Percentiles rank a stretch among this genome's conserved stretches.
These are phyloP conservation scores for Spilosoma lubricipeda DNA, from an alignment of 2,888 invertebrate species.

Conservation along the genomic window DNA sequence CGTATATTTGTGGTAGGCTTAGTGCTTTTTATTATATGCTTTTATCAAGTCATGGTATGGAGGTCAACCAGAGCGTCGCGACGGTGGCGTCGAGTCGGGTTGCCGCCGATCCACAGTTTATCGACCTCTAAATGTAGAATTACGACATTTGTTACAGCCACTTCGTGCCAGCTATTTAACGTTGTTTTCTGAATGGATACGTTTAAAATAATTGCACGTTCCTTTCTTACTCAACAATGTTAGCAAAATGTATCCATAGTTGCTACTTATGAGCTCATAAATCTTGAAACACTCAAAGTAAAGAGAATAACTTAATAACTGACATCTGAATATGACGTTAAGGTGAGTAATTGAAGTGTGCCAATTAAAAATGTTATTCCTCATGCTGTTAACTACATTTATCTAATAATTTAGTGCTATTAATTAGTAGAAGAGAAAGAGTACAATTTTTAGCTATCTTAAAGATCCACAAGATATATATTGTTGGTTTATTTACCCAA, in stretches of 20 bases:
- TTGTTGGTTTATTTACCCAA: too few species aligned
- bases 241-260: slow-evolving; percentile 32
- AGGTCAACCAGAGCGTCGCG: slow-evolving; percentile 69
- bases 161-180: slow-evolving; percentile 66
- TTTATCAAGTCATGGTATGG: slow-evolving; percentile 66
- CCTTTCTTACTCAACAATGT: slow-evolving; percentile 58
- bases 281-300: slow-evolving; percentile 6
- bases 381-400: neutral
- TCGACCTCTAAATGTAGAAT: slow-evolving; percentile 82
- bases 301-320: slow-evolving; percentile 5
- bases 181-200: slow-evolving; percentile 69
- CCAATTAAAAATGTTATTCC: neutral
- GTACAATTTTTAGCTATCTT: too few species aligned
- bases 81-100: slow-evolving; percentile 73
- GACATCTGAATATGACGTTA: neutral
- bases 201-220: slow-evolving; percentile 72
- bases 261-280: slow-evolving; percentile 30
- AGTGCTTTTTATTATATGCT: slow-evolving; percentile 45
- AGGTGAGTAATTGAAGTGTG: neutral
- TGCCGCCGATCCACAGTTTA: slow-evolving; percentile 70
- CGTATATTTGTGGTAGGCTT: slow-evolving; percentile 29
- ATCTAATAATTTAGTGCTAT: neutral
- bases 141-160: slow-evolving; percentile 79
- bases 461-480: too few species aligned
- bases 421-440: too few species aligned